Percentiles rank a stretch among this genome's conserved stretches.
Conservation (phyloP, 2,888 invertebrate genomes). For the Dione juno region DNA sequence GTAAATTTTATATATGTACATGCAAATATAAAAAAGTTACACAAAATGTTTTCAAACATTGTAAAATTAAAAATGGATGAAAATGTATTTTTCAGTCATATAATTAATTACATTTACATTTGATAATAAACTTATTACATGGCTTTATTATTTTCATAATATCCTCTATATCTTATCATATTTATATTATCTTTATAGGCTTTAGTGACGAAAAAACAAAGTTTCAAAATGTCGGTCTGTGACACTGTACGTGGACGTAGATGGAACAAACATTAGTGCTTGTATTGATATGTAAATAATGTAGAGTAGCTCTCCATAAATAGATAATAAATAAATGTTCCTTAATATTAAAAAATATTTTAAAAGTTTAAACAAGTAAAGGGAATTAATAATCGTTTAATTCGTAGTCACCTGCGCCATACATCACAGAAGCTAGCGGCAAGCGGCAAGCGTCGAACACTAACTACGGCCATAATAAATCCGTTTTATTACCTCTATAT, state of each 20-base stretch:
- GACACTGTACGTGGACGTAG: no score
- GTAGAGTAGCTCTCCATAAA: neutral
- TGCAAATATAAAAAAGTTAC: neutral
- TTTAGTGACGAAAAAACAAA: no score
- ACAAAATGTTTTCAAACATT: no score
- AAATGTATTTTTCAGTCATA: no score
- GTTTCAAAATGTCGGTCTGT: no score
- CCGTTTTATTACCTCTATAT: constrained; percentile 41
- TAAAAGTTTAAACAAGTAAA: neutral
- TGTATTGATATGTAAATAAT: no score
- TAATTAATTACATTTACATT: no score
- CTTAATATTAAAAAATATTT: neutral
- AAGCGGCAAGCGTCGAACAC: constrained; percentile 27
- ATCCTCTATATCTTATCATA: no score
- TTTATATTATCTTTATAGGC: no score
- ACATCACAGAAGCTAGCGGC: constrained; percentile 25
- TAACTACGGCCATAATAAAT: constrained; percentile 44
- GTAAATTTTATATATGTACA: neutral
- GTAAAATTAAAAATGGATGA: no score
- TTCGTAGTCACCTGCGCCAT: constrained; percentile 39
- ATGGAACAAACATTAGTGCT: no score
- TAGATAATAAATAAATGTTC: neutral
- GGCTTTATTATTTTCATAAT: neutral
- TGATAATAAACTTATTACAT: neutral
- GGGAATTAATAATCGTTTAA: constrained; percentile 13